Base-by-base conservation (phyloP, 2,797 vertebrate genomes). In the Premnoplex brunnescens region DNA sequence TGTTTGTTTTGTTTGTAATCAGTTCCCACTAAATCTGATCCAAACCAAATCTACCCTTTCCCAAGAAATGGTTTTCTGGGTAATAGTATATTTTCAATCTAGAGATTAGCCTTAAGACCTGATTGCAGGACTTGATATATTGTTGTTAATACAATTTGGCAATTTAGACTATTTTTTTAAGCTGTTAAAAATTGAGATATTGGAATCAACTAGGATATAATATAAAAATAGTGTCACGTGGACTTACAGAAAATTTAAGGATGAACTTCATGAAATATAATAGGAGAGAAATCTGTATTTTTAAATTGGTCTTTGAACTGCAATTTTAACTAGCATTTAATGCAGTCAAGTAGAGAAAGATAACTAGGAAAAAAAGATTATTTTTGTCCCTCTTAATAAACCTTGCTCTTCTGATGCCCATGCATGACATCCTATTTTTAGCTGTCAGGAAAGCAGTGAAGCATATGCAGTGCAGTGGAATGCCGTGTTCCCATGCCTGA, bases 151-250 rank as follows among this genome's bases (percentile, higher is more conserved):
- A 73, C 28, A 95, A 84, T 91, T 94, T 96, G 92, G 86, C 93
- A 96, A 63, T 96, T 97, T 91, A 78, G 37, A 79, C 39, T 89
- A 91, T 96, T 93, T 97, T 43, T 98, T 96, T 93, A 94, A 96
- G 69, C 37, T 72, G n/a, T 68, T 71, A 77, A 77, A 91, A 88
- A 81, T 44, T 18, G 9, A 87, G 94, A 80, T 51, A 64, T 22
- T 94, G 34, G 74, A 87, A 76, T 76, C 41, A 88, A 44, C 13
- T 59, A 51, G 3, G 20, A 26, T 81, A 79, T 36, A 56, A 63
- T 44, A 71, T 32, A 37, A 75, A 86, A 63, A 63, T 11, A 59
- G 6, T 8, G 73, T 56, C 51, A 52, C 48, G 66, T 36, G 15
- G 26, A 26, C 28, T 49, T 75, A 91, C n/a, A 88, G 51, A 92